Conservation (phyloP, 1,140 invertebrate species). For the Drosophila ficusphila region DNA sequence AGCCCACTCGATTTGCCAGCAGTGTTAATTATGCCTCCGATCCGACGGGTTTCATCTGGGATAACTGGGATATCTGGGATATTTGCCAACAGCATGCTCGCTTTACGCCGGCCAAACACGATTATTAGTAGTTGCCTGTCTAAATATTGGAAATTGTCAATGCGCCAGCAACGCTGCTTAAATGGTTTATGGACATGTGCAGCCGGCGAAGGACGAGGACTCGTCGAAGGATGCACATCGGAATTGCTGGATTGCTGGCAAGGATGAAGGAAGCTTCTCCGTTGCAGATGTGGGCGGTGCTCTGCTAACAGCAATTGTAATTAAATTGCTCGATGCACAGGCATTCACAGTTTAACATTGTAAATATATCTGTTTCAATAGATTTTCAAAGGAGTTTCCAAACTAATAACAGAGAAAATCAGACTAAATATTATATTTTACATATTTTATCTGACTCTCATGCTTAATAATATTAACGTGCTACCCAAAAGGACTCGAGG, state of each 20-base stretch:
- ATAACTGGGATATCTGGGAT: not conserved
- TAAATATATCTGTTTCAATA: not conserved
- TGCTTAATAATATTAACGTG: not conserved
- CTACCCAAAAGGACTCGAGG: not conserved
- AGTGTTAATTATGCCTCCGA: conserved; percentile 71
- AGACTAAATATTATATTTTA: too few species aligned
- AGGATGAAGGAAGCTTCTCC: conserved; percentile 25
- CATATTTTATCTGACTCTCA: too few species aligned
- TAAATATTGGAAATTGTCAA: conserved; percentile 80
- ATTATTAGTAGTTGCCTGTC: conserved; percentile 77
- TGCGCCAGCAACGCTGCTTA: conserved; percentile 33
- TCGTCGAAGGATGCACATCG: conserved; percentile 9
- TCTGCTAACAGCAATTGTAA: conserved; percentile 10
- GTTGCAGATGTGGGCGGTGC: conserved; percentile 17
- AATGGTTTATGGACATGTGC: conserved; percentile 36
- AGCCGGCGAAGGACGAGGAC: not conserved
- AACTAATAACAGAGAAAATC: too few species aligned
- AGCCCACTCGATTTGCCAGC: conserved; percentile 61
- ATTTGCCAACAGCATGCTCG: conserved; percentile 64
- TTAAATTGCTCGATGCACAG: conserved; percentile 32
- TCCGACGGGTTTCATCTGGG: conserved; percentile 9
- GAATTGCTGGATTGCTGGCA: conserved; percentile 5
- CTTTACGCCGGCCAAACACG: conserved; percentile 70
- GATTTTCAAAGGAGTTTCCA: too few species aligned
- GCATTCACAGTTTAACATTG: not conserved